Evolutionary conservation across 2,797 vertebrate species (phyloP).

Genomic region (Otus scops): DNA sequence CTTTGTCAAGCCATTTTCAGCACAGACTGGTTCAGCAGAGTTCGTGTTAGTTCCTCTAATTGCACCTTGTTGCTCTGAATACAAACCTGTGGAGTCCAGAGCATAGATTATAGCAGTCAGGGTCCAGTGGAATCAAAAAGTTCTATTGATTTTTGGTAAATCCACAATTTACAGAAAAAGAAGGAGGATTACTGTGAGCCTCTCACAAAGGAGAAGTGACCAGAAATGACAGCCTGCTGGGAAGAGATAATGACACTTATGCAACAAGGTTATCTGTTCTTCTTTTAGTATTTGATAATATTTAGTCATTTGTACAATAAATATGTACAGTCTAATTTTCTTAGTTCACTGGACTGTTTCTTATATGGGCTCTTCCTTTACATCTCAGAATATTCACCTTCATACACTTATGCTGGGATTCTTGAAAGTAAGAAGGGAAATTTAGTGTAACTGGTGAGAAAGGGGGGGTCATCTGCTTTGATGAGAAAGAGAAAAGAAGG

Average conservation of each 20-base stretch:
- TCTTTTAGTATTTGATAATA: not conserved
- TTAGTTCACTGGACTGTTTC: not conserved
- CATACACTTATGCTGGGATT: not conserved
- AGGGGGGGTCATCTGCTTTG: not conserved
- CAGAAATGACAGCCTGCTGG: not conserved
- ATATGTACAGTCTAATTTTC: not conserved
- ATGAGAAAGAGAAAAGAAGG: not conserved
- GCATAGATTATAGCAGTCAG: not conserved
- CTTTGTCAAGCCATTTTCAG: not conserved
- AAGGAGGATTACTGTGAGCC: not conserved
- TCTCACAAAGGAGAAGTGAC: not conserved
- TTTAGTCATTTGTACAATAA: not conserved
- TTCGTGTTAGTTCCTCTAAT: not conserved
- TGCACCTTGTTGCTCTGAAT: not conserved
- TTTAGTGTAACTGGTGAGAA: not conserved
- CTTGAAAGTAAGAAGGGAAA: not conserved
- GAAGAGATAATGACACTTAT: not conserved
- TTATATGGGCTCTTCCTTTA: not conserved
- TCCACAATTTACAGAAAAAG: conserved; percentile 16
- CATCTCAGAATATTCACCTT: not conserved
- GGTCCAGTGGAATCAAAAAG: not conserved
- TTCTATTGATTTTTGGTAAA: conserved; percentile 20
- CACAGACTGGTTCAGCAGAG: not conserved
- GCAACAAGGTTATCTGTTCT: not conserved
- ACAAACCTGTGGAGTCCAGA: not conserved